Base-by-base conservation (phyloP, 2,113 vertebrate genomes). In the Pseudorasbora parva region DNA sequence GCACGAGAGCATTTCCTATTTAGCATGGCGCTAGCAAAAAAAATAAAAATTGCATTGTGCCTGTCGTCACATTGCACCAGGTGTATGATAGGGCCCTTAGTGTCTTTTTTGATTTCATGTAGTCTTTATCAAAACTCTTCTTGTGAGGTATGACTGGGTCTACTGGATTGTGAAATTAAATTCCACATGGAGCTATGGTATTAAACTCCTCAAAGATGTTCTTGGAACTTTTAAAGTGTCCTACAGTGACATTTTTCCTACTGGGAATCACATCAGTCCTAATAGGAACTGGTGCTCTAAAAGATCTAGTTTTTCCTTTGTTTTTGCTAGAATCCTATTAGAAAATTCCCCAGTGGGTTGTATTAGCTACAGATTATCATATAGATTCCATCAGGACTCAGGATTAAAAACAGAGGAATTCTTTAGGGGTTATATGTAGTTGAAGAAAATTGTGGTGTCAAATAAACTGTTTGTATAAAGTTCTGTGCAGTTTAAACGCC, bases 251-350 rank as follows among this genome's bases (percentile, higher is more conserved):
- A 0, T 9, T 74, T 74, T 8, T 30, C 1, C 72, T 45, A 17
- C 47, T 74, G 72, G 72, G 72, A 51, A 51, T 51, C 25, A 3
- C 25, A 51, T 4, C 14, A 2, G 43, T 19, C 47, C 47, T 30
- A 25, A 10, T 74, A 47, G 72, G 45, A 74, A 30, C n/a, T 51
- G 3, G 14, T 49, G 23, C 21, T 72, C 21, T 72, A 47, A 72
- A 74, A 51, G 0, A 51, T 68, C 1, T n/a, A 6, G 1, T 12
- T 73, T 25, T 47, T 74, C 25, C 1, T 74, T 73, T 66, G 62
- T 66, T 66, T 27, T 66, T 30, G 72, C n/a, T 72, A 11, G 6
- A 72, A 72, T 72, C 68, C n/a, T 72, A 47, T 72, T 72, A 72
- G 68, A 23, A 72, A 15, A 51, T 49, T 19, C 45, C n/a, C 47